These are phyloP conservation scores for Sebastes schlegelii DNA, from an alignment of 2,113 vertebrate species.

Conservation along the genomic window DNA sequence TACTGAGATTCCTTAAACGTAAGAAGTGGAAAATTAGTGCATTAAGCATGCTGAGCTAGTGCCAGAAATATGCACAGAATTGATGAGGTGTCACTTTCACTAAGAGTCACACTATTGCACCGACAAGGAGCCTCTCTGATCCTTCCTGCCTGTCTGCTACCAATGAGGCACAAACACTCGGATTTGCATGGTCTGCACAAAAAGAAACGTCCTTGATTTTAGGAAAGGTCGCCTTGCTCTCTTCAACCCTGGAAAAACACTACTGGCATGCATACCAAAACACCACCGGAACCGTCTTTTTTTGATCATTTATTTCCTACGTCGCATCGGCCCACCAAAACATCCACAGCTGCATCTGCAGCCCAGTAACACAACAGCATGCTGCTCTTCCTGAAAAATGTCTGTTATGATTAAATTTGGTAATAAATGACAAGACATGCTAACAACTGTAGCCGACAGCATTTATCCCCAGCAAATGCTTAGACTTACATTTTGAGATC, in stretches of 20 bases:
- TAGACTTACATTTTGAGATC: slow-evolving; percentile 78
- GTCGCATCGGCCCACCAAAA: slow-evolving; percentile 35
- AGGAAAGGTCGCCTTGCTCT: slow-evolving; percentile 77
- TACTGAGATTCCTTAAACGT: slow-evolving; percentile 55
- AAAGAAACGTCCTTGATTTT: slow-evolving; percentile 81
- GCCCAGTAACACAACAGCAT: slow-evolving; percentile 43
- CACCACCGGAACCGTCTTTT: slow-evolving; percentile 21
- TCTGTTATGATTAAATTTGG: slow-evolving; percentile 65
- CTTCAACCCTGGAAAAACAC: slow-evolving; percentile 58
- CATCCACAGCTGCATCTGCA: slow-evolving; percentile 28
- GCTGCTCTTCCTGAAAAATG: slow-evolving; percentile 57
- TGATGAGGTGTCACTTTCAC: slow-evolving; percentile 86
- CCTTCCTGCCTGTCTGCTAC: slow-evolving; percentile 73
- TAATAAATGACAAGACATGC: slow-evolving; percentile 71
- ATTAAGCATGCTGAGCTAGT: slow-evolving; percentile 77
- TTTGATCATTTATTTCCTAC: slow-evolving; percentile 7
- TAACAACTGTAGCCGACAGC: slow-evolving; percentile 75
- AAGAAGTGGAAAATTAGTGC: slow-evolving; percentile 71
- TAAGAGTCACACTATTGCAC: slow-evolving; percentile 82
- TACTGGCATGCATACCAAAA: slow-evolving; percentile 62
- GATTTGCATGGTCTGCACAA: slow-evolving; percentile 74
- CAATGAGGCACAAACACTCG: slow-evolving; percentile 75
- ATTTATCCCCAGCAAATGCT: slow-evolving; percentile 71
- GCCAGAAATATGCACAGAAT: slow-evolving; percentile 82
- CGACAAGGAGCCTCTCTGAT: slow-evolving; percentile 80